phyloP scores from a whole-genome alignment of 1,140 invertebrate species.

The Polypedilum vanderplanki region DNA sequence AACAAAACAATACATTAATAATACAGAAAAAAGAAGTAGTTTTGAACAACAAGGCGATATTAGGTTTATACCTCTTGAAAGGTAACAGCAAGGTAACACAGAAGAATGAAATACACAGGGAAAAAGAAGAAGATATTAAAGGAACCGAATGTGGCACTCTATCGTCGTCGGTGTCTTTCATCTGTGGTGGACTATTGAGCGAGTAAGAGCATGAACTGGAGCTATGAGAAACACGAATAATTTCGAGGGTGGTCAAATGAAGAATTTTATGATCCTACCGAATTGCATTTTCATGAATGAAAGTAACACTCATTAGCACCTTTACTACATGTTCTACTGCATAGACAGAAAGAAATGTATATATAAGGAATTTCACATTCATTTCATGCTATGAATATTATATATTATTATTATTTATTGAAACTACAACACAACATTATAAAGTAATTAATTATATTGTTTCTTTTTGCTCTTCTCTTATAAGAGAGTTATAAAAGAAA shows the following conservation, averaged over 20 bases:
- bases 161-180: conserved; percentile 11
- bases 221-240: conserved; percentile 22
- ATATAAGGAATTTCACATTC: neutral
- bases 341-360: neutral
- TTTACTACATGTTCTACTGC: neutral
- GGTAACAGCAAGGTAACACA: neutral
- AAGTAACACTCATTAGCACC: neutral
- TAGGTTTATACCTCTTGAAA: conserved; percentile 11
- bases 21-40: conserved; percentile 25
- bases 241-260: conserved; percentile 16
- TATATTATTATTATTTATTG: neutral
- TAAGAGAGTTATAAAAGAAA: neutral
- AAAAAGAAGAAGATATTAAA: conserved; percentile 21
- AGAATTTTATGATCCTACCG: neutral
- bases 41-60: conserved; percentile 23
- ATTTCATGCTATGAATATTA: neutral
- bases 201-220: neutral
- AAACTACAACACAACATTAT: neutral
- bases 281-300: neutral
- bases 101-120: neutral
- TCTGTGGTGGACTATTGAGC: neutral
- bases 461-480: neutral
- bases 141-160: conserved; percentile 27
- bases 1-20: conserved; percentile 28
- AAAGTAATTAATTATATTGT: conserved; percentile 20